Evolutionary conservation across 2,113 vertebrate species (phyloP).

Genomic region (Pluvianellus socialis): DNA sequence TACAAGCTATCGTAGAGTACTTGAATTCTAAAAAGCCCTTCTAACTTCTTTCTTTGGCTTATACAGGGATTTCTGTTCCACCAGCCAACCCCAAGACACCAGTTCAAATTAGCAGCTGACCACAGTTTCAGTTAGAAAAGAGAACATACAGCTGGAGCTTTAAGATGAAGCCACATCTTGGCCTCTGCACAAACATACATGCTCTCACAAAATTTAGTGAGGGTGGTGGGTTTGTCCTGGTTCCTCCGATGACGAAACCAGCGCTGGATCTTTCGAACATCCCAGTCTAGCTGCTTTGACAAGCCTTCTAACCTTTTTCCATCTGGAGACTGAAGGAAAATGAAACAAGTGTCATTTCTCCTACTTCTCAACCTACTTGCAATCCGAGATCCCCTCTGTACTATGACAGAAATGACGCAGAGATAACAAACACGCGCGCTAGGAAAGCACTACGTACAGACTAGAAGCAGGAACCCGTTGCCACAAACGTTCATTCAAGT

Average conservation of each 20-base stretch:
- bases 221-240: slow-evolving; percentile 93
- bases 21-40: background rate
- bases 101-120: background rate
- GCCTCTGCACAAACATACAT: slow-evolving; percentile 83
- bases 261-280: slow-evolving; percentile 91
- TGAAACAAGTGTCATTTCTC: slow-evolving; percentile 3
- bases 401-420: background rate
- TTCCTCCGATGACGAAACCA: slow-evolving; percentile 97
- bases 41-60: background rate
- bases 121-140: background rate
- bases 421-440: background rate
- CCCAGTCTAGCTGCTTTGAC: slow-evolving; percentile 98
- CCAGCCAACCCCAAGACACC: background rate
- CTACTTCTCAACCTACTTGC: background rate
- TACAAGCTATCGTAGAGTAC: rapidly evolving
- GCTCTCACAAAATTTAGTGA: slow-evolving; percentile 98
- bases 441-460: background rate
- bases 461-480: background rate
- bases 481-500: background rate
- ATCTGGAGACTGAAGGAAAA: slow-evolving; percentile 85
- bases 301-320: slow-evolving; percentile 87
- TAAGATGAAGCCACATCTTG: background rate
- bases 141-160: background rate
- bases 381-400: background rate
- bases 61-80: background rate